Percentiles rank a stretch among this genome's conserved stretches.
Evolutionary conservation across 1,140 invertebrate genomes (phyloP).

Genomic region (Thaumatotibia leucotreta): DNA sequence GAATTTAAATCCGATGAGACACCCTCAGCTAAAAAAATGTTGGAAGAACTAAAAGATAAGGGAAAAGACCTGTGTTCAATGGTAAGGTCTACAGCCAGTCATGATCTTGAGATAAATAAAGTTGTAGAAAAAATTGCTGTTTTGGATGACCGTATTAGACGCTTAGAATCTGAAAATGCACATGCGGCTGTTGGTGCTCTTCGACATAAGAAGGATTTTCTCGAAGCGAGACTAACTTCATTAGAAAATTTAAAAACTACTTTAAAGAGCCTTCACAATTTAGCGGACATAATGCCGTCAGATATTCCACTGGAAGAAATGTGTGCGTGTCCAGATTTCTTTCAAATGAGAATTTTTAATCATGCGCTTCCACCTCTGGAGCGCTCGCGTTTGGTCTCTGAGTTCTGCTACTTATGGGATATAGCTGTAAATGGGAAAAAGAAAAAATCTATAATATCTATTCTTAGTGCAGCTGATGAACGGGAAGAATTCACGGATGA

Average conservation of each 20-base stretch:
- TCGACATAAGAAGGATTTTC: slow-evolving; percentile 53
- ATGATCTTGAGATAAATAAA: slow-evolving; percentile 58
- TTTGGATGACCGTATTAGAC: slow-evolving; percentile 50
- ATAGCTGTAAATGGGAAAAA: slow-evolving; percentile 54
- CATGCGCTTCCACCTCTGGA: slow-evolving; percentile 48
- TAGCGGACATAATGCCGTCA: slow-evolving; percentile 30
- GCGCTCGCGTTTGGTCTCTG: slow-evolving; percentile 55
- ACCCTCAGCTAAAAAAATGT: slow-evolving; percentile 34
- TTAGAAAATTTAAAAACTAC: slow-evolving; percentile 56
- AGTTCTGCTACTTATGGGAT: slow-evolving; percentile 63
- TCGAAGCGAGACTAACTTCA: slow-evolving; percentile 42
- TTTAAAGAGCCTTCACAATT: slow-evolving; percentile 38
- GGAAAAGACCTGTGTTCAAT: slow-evolving; percentile 48
- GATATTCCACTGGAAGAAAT: slow-evolving; percentile 37
- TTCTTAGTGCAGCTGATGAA: slow-evolving; percentile 55
- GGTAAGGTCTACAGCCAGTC: slow-evolving; percentile 44
- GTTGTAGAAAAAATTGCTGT: slow-evolving; percentile 52
- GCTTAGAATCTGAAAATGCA: slow-evolving; percentile 41
- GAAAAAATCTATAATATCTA: slow-evolving; percentile 64
- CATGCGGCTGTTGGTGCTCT: slow-evolving; percentile 50
- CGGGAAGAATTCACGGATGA: slow-evolving; percentile 66
- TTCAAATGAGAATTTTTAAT: slow-evolving; percentile 60
- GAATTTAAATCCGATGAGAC: slow-evolving; percentile 40
- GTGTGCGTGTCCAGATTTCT: slow-evolving; percentile 61
- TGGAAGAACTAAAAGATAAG: slow-evolving; percentile 46